These are phyloP conservation scores for Drosophila ercepeae DNA, from an alignment of 1,140 invertebrate genomes.

Conservation along the genomic window DNA sequence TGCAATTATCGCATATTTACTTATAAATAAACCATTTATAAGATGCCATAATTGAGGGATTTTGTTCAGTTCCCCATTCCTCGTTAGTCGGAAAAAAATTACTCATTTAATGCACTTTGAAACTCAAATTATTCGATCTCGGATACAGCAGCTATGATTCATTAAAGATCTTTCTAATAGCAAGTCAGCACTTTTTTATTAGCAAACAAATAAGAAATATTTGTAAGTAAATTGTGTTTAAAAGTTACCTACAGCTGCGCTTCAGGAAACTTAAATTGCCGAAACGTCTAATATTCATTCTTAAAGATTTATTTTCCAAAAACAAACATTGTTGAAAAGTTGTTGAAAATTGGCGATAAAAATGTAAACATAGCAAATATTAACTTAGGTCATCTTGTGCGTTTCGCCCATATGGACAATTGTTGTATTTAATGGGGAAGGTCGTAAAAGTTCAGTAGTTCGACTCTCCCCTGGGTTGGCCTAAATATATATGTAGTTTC, in stretches of 20 bases:
- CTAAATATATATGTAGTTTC: constrained; percentile 30
- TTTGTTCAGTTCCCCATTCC: too few relatives aligned
- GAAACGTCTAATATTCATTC: background rate
- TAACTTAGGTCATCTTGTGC: constrained; percentile 25
- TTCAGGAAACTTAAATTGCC: too few relatives aligned
- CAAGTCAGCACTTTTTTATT: constrained; percentile 33
- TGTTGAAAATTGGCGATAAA: background rate
- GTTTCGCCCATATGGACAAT: background rate
- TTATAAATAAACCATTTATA: background rate
- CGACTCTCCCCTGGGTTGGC: constrained; percentile 39
- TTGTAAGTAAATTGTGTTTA: background rate
- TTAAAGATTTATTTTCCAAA: background rate
- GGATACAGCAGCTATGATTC: constrained; percentile 41
- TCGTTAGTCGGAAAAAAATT: constrained; percentile 9
- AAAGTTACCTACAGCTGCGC: too few relatives aligned
- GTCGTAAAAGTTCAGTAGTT: constrained; percentile 28
- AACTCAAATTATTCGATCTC: constrained; percentile 6
- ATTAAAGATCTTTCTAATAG: constrained; percentile 19
- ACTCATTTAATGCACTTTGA: constrained; percentile 17
- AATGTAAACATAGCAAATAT: constrained; percentile 3
- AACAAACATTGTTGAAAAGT: too few relatives aligned
- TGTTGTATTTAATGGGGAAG: constrained; percentile 18
- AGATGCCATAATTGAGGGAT: background rate
- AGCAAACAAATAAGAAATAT: constrained; percentile 48
- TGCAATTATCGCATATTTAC: background rate